Evolutionary conservation across 2,113 vertebrate species (phyloP).

Genomic region (Phaethornis superciliosus): DNA sequence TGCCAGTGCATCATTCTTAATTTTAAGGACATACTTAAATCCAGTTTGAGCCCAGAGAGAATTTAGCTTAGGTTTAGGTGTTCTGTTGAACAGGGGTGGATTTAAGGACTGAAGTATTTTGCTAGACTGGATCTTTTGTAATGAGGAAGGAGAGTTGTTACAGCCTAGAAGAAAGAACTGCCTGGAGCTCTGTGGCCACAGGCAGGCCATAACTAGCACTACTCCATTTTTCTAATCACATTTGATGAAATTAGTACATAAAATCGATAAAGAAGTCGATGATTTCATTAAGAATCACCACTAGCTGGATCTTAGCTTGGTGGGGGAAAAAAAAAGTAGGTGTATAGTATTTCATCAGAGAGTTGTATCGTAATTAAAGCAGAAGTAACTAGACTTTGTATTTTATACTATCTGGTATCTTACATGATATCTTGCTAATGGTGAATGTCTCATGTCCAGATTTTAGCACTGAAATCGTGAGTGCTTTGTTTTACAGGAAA

Average conservation of each 20-base stretch:
- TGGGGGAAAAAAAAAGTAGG: not conserved
- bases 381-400: conserved; percentile 1
- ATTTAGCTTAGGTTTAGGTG: conserved; percentile 7
- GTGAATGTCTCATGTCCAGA: not conserved
- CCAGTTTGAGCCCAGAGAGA: conserved; percentile 19
- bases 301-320: not conserved
- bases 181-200: not conserved
- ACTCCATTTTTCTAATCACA: not conserved
- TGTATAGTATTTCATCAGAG: not conserved
- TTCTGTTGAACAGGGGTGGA: conserved; percentile 29
- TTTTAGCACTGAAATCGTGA: not conserved
- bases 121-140: conserved; percentile 16
- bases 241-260: not conserved
- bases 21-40: conserved; percentile 44
- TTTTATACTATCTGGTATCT: not conserved
- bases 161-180: not conserved
- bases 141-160: not conserved
- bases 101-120: conserved; percentile 55
- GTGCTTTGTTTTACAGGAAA: not conserved
- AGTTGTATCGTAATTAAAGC: not conserved
- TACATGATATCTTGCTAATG: not conserved
- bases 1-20: not conserved
- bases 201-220: not conserved
- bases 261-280: not conserved
- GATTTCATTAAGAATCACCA: not conserved